A percentile compares a stretch with the other conserved stretches of the same genome.
phyloP scores from a whole-genome alignment of 2,113 vertebrate genomes.

The Macquaria australasica region DNA sequence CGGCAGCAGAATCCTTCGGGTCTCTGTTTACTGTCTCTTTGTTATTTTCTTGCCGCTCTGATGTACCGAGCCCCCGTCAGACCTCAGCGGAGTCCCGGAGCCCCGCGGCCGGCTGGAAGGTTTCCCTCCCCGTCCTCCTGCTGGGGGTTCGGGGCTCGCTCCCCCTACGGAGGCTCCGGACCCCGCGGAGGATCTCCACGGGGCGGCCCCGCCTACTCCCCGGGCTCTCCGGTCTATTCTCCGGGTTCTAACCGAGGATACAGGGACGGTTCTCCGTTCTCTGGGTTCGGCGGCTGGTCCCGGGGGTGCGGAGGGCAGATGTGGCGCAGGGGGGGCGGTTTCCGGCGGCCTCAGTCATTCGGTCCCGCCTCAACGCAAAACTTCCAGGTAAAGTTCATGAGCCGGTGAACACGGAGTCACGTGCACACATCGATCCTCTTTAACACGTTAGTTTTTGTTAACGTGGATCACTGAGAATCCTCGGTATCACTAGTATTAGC shows the following conservation, averaged over 20 bases:
- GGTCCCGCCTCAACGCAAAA: slow-evolving; percentile 22
- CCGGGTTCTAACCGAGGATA: slow-evolving; percentile 20
- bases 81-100: slow-evolving; percentile 55
- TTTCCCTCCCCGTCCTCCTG: slow-evolving; percentile 32
- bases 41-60: accelerated
- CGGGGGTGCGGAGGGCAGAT: slow-evolving; percentile 5
- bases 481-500: no score
- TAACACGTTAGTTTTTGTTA: no score
- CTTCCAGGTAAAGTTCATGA: slow-evolving; percentile 36
- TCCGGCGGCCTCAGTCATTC: slow-evolving; percentile 43
- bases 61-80: slow-evolving; percentile 57
- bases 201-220: background rate
- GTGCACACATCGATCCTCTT: no score
- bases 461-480: no score
- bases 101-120: slow-evolving; percentile 34
- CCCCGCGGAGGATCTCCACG: background rate
- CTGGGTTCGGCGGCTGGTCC: background rate
- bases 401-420: no score
- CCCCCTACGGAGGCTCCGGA: slow-evolving; percentile 33
- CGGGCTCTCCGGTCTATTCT: slow-evolving; percentile 13
- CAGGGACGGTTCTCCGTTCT: slow-evolving; percentile 13
- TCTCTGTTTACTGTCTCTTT: background rate
- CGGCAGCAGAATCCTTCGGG: background rate
- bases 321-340: slow-evolving; percentile 13
- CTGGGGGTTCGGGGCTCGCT: slow-evolving; percentile 38